A percentile compares a stretch with the other conserved stretches of the same genome.
phyloP scores from a whole-genome alignment of 2,888 invertebrate species.

The Apamea monoglypha region DNA sequence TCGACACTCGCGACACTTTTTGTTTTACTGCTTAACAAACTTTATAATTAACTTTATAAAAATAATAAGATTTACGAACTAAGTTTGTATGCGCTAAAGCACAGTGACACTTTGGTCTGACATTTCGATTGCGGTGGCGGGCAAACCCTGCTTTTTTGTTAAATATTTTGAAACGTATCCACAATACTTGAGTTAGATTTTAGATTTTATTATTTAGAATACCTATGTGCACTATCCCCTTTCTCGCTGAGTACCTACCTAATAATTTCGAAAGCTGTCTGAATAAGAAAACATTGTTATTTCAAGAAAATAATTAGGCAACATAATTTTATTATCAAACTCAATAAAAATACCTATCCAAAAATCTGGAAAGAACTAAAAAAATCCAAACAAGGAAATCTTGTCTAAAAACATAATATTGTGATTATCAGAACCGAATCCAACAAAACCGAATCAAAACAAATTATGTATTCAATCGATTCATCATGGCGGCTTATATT shows the following conservation, averaged over 20 bases:
- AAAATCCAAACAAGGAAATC: neutral
- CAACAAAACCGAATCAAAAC: constrained; percentile 34
- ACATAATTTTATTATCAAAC: neutral
- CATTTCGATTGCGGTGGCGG: constrained; percentile 32
- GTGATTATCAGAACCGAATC: neutral
- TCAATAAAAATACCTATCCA: neutral
- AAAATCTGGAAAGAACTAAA: neutral
- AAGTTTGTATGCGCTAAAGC: constrained; percentile 1
- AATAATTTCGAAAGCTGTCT: neutral
- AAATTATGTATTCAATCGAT: constrained; percentile 45
- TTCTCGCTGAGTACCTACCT: neutral
- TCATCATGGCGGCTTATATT: constrained; percentile 46
- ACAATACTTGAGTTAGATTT: constrained; percentile 17
- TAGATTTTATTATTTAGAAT: constrained; percentile 27
- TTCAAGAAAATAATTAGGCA: neutral
- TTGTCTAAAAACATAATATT: neutral
- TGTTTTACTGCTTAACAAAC: neutral
- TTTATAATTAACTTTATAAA: constrained; percentile 9
- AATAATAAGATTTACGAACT: constrained; percentile 21
- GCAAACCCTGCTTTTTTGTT: constrained; percentile 41
- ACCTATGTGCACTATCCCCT: constrained; percentile 18
- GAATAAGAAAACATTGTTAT: neutral
- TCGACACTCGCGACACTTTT: constrained; percentile 16
- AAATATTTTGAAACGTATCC: constrained; percentile 36
- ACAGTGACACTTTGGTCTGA: constrained; percentile 15